Base-by-base conservation (phyloP, 2,888 invertebrate genomes). In the Lottia gigantea region DNA sequence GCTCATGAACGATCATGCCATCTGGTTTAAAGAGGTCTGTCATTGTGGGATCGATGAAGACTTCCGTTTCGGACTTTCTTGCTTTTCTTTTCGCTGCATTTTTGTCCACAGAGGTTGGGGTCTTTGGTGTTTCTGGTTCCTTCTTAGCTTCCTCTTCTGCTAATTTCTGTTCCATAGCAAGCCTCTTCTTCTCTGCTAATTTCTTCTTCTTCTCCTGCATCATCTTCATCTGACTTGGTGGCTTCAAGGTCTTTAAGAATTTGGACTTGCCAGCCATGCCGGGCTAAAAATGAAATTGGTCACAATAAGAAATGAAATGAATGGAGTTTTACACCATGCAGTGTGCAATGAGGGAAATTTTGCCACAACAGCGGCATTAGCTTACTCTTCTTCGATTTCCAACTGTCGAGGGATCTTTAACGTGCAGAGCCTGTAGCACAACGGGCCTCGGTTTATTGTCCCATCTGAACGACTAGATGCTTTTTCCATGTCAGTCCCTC, bases 21-120 rank as follows among this genome's bases (percentile, higher is more conserved):
- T 85, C 85, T n/a, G 85, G 85, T 70, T 83, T 84, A 71, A 85
- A 85, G 25, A 85, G 70, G 70, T 85, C 85, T 8, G 77, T 79
- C 76, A 82, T 79, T 40, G 81, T 78, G 15, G 80, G 76, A 73
- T 83, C 82, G 3, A 82, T 71, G 15, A 80, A 71, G 16, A 79
- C 66, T 40, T 81, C 81, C 23, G 71, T 68, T 61, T 82, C 82
- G 0, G 80, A 76, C 66, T 81, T 80, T 67, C 77, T 71, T 25
- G 73, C 71, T 62, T 80, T 80, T 67, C 78, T 78, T 66, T 78
- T 79, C 16, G 64, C 71, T 62, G 70, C 64, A 69, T 78, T 80
- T 45, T 64, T 65, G 19, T 64, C 62, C 11, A 62, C 46, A 15
- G 61, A 19, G 40, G 49, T 40, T 6, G 71, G 67, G 23, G 64